Evolutionary conservation across 37 sponge, comb jelly and placozoan genomes (phyloP).

Genomic region (Aphrocallistes beatrix): DNA sequence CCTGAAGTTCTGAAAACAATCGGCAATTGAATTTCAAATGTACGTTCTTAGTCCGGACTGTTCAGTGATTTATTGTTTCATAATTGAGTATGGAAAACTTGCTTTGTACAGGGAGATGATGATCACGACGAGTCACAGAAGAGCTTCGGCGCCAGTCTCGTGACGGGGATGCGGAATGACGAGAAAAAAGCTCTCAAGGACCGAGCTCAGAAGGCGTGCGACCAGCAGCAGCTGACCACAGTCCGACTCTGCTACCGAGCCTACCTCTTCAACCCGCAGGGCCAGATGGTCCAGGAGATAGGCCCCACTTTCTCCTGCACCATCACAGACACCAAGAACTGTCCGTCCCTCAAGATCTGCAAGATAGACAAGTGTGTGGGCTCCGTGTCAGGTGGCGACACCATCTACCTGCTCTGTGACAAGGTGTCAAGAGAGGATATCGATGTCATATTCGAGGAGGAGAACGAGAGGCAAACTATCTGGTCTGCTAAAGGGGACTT

Average conservation of each 20-base stretch:
- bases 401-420: background rate
- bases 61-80: no score
- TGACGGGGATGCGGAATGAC: background rate
- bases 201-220: background rate
- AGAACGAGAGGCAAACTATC: background rate
- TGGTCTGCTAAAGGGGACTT: background rate
- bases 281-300: background rate
- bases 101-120: background rate
- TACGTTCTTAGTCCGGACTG: no score
- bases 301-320: background rate
- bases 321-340: constrained; percentile 15
- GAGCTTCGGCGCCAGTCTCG: background rate
- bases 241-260: background rate
- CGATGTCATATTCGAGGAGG: constrained; percentile 3
- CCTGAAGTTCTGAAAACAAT: no score
- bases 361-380: constrained; percentile 14
- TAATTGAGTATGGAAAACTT: no score
- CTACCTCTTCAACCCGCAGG: background rate
- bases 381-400: background rate
- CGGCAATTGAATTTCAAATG: no score
- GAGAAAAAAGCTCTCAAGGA: background rate
- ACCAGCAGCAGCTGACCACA: background rate
- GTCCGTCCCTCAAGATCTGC: background rate
- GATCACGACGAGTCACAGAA: constrained; percentile 1
- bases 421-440: background rate